Evolutionary conservation across 1,140 invertebrate genomes (phyloP).

Genomic region (Frieseomelitta varia): DNA sequence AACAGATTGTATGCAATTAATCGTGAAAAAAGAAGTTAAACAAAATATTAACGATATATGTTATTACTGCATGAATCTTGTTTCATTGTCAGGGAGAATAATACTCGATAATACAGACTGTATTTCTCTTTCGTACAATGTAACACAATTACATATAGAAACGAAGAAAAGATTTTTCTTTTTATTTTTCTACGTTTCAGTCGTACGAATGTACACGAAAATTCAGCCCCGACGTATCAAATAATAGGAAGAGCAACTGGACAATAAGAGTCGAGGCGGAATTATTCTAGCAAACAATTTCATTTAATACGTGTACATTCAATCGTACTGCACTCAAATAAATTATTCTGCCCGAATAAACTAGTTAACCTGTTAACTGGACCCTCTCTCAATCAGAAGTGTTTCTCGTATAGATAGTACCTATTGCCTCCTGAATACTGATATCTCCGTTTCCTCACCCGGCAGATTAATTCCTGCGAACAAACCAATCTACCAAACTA

Average conservation of each 20-base stretch:
- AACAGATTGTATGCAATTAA: no score
- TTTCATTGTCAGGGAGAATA: no score
- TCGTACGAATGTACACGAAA: no score
- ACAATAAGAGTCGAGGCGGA: not conserved
- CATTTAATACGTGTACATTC: not conserved
- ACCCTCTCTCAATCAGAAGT: not conserved
- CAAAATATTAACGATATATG: no score
- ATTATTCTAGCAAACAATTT: not conserved
- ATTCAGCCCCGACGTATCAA: no score
- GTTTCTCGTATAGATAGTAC: not conserved
- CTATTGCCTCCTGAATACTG: not conserved
- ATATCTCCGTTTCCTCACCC: not conserved
- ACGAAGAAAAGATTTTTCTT: no score
- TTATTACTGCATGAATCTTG: no score
- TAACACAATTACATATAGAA: no score
- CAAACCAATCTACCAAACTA: conserved; percentile 7
- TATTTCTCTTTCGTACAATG: no score
- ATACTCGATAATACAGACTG: no score
- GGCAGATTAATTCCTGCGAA: not conserved
- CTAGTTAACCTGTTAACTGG: not conserved
- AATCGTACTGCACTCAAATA: not conserved
- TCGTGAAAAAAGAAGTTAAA: no score
- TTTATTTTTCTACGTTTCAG: no score
- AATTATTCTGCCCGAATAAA: not conserved
- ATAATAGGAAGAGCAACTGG: not conserved